Evolutionary conservation across 1,140 invertebrate species (phyloP), one percentile per base, ranked within the genome.

Genomic region (Bursaphelenchus mucronatus): DNA sequence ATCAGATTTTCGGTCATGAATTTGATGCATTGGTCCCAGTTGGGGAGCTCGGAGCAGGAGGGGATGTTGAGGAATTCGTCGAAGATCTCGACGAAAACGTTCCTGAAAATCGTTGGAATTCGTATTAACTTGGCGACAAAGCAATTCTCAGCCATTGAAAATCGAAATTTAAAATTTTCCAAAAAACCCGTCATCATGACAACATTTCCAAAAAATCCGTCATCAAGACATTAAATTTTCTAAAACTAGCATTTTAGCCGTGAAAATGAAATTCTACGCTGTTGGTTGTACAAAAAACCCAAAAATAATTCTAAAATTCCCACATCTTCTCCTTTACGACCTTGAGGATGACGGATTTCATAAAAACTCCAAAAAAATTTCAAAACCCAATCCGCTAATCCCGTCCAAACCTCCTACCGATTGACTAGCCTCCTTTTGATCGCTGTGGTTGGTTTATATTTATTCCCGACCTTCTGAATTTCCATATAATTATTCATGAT

Each of bases 11-110:
- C 43, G 39, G 67, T 45, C 13, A 70, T 64, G 5, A 40, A 44
- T 0, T 10, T 30, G 40, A 40, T 67, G 17, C 51, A n/a, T 13
- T 9, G 39, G 0, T n/a, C 17, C 70, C 70, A 73, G 11, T 49
- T 10, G 11, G 70, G 70, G n/a, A 76, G 11, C 10, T 57, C 47
- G 13, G 45, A 17, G 69, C 70, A 73, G 40, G 41, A 19, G 11
- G 66, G 67, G 52, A 73, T 73, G 59, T 73, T 73, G 8, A 73
- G 55, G 30, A 76, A 73, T 30, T 77, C 21, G 15, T 69, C 63
- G 39, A 73, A 73, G 9, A 76, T 44, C 9, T 73, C 45, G 17
- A 45, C 43, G 62, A 61, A 70, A 13, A 75, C 15, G 21, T 50
- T 21, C 17, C 51, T 30, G 30, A 30, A 30, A 30, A 30, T 21